Evolutionary conservation across 2,113 vertebrate species (phyloP).

Genomic region (Shinisaurus crocodilurus): DNA sequence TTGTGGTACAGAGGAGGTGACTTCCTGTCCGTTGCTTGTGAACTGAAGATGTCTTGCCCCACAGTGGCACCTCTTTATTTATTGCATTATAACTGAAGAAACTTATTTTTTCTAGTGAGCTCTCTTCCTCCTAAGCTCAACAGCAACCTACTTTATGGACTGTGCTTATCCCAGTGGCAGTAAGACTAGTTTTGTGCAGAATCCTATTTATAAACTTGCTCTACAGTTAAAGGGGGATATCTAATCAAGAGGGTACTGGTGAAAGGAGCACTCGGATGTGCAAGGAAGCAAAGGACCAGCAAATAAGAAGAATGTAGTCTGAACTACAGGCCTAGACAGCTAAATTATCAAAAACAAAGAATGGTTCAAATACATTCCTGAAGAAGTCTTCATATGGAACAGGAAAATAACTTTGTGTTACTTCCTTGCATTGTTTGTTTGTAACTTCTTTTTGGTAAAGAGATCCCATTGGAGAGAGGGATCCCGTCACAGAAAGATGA

Average conservation of each 20-base stretch:
- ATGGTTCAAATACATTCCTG: too few species aligned
- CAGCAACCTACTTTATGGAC: slow-evolving; percentile 5
- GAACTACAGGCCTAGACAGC: too few species aligned
- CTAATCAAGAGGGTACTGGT: neutral
- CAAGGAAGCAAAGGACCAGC: neutral
- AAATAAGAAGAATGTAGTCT: too few species aligned
- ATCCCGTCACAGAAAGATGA: neutral
- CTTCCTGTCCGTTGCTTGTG: neutral
- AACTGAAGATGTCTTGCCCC: slow-evolving; percentile 5
- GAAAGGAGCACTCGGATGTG: neutral
- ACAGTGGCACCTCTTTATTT: slow-evolving; percentile 39
- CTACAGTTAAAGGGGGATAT: neutral
- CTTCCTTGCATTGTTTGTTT: neutral
- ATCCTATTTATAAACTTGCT: neutral
- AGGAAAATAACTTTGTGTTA: neutral
- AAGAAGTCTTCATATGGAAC: too few species aligned
- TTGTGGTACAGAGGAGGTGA: neutral
- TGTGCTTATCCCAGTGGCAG: neutral
- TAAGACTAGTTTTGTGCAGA: neutral
- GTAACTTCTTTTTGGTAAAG: neutral
- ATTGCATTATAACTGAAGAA: slow-evolving; percentile 44
- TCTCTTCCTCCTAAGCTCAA: slow-evolving; percentile 33
- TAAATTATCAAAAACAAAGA: too few species aligned
- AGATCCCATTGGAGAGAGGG: neutral
- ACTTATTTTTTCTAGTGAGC: slow-evolving; percentile 32